These are phyloP conservation scores for Sipha maydis DNA, from an alignment of 2,888 invertebrate genomes.

Conservation along the genomic window DNA sequence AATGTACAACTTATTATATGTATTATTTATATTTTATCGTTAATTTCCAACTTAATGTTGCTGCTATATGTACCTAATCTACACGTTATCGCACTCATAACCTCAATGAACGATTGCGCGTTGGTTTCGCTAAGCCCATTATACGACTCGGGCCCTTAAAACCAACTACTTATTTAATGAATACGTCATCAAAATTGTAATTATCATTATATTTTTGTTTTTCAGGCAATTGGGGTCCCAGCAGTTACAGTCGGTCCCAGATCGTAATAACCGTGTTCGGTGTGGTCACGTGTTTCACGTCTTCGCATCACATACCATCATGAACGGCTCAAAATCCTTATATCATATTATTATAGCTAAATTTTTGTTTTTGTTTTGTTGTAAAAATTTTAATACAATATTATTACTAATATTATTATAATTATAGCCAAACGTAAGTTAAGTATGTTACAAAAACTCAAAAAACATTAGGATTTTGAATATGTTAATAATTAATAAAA, in stretches of 20 bases:
- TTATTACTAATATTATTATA: constrained; percentile 31
- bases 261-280: constrained; percentile 52
- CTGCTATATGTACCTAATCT: not conserved
- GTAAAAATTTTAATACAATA: constrained; percentile 34
- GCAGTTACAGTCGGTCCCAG: constrained; percentile 51
- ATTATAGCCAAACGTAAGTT: not conserved
- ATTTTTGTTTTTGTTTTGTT: constrained; percentile 53
- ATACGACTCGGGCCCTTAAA: not conserved
- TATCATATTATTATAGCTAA: constrained; percentile 12
- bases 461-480: constrained; percentile 31
- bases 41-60: not conserved
- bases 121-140: constrained; percentile 23
- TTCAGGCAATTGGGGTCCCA: constrained; percentile 56
- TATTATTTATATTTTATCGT: not conserved
- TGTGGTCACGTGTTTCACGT: constrained; percentile 48
- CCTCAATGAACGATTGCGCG: not conserved
- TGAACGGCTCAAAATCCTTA: constrained; percentile 51
- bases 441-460: not conserved
- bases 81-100: not conserved
- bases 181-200: not conserved
- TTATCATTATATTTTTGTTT: constrained; percentile 17
- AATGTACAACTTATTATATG: not conserved
- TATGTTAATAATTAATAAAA: not conserved
- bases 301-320: constrained; percentile 46
- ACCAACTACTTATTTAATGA: not conserved